phyloP scores from a whole-genome alignment of 1,140 invertebrate genomes.

The Sitobion miscanthi region DNA sequence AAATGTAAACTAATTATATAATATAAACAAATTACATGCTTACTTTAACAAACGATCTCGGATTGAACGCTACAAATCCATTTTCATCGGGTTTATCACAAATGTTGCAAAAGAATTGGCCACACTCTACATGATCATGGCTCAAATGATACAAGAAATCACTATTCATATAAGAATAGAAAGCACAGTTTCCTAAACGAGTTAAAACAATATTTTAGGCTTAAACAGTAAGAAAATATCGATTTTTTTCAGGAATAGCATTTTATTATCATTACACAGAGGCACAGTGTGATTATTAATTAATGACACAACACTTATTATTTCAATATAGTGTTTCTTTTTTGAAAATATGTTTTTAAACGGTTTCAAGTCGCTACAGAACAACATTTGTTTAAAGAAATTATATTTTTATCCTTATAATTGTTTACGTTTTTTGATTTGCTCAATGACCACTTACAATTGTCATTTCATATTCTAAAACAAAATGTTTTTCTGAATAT shows the following conservation, averaged over 20 bases:
- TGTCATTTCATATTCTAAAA: too few relatives aligned
- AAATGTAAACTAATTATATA: background rate
- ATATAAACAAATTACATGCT: background rate
- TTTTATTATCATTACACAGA: background rate
- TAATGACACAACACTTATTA: too few relatives aligned
- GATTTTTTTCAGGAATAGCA: background rate
- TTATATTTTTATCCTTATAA: too few relatives aligned
- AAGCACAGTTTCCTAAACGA: background rate
- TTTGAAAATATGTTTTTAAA: too few relatives aligned
- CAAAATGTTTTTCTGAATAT: too few relatives aligned
- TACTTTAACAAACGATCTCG: background rate
- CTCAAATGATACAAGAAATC: conserved; percentile 12
- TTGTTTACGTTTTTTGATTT: too few relatives aligned
- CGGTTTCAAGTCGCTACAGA: too few relatives aligned
- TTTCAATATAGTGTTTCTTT: too few relatives aligned
- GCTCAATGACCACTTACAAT: too few relatives aligned
- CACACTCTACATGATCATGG: background rate
- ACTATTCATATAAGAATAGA: background rate
- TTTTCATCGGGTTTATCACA: background rate
- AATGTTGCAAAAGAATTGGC: conserved; percentile 10
- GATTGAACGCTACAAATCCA: background rate
- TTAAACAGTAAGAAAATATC: background rate
- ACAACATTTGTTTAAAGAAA: too few relatives aligned
- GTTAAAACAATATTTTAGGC: background rate
- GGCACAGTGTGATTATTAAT: too few relatives aligned